Base-by-base conservation (phyloP, 2,797 vertebrate species). In the Sebastes glaucus region DNA sequence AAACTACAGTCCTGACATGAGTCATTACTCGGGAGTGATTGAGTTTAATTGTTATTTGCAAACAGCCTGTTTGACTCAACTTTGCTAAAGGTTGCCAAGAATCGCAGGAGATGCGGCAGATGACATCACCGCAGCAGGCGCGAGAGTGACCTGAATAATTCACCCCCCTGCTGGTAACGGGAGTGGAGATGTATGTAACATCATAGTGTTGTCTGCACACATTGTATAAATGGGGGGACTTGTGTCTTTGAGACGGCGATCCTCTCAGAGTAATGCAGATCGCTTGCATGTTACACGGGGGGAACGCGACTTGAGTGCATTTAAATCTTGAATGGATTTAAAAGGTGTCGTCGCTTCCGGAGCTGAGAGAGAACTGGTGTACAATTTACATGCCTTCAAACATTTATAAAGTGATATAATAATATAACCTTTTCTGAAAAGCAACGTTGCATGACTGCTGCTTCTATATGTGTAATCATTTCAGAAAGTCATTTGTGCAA, bases 91-190 rank as follows among this genome's bases (percentile, higher is more conserved):
- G 79, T 74, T 74, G 60, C 30, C 22, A 66, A 49, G 53, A 77
- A 59, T 2, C 27, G 49, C 18, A 28, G 25, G 14, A 61, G 64
- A 46, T 46, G 35, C 2, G 6, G 75, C 30, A 38, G 79, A 81
- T 81, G 75, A 74, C 80, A 73, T 85, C 74, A 74, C 13, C 55
- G 9, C 27, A 49, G 49, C 28, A n/a, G 57, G 7, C 60, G 42
- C 1, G 4, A 28, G 66, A 72, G 71, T 18, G 20, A 74, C 28
- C 78, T 91, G 46, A 87, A 93, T 88, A 82, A 90, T 87, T 89
- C 67, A 90, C 55, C 35, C 65, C 65, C 38, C 30, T 38, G 28
- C 60, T 75, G 57, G 64, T 74, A 52, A 72, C 22, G 62, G 76
- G 57, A 80, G 84, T 87, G 71, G 53, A 81, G 30, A 84, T 73